Conservation (phyloP, 2,113 vertebrate genomes). For the Oryzias javanicus region DNA sequence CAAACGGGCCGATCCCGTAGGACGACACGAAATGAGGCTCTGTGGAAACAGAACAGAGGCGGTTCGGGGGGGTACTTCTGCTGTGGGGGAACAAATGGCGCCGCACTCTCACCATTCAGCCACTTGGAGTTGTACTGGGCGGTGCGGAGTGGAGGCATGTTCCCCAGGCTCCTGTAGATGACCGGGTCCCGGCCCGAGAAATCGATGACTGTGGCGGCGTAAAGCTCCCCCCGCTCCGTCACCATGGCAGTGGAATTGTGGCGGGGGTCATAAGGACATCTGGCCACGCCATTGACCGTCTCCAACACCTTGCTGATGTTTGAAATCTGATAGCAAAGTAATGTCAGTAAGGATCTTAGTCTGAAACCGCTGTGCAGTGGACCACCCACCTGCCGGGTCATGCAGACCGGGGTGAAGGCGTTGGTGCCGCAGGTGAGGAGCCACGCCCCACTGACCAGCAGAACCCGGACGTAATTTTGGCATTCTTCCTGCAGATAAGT, state of each 20-base stretch:
- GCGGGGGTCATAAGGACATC: slow-evolving; percentile 93
- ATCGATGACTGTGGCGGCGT: slow-evolving; percentile 94
- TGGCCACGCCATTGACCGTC: slow-evolving; percentile 91
- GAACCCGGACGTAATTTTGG: slow-evolving; percentile 94
- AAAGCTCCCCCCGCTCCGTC: slow-evolving; percentile 88
- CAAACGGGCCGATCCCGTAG: slow-evolving; percentile 91
- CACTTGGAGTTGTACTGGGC: slow-evolving; percentile 98
- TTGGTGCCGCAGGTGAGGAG: slow-evolving; percentile 94
- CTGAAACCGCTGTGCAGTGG: no score
- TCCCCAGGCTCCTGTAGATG: slow-evolving; percentile 91
- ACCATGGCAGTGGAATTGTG: slow-evolving; percentile 95
- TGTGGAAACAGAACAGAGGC: slow-evolving; percentile 38
- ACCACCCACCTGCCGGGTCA: slow-evolving; percentile 82
- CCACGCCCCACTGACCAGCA: slow-evolving; percentile 82
- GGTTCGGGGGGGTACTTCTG: background rate
- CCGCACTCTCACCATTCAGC: slow-evolving; percentile 84
- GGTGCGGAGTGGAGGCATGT: slow-evolving; percentile 87
- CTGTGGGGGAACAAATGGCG: rapidly evolving
- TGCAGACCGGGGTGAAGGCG: slow-evolving; percentile 88
- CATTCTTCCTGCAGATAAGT: slow-evolving; percentile 85
- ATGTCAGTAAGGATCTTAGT: background rate
- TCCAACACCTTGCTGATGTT: slow-evolving; percentile 87
- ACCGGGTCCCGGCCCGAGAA: slow-evolving; percentile 94
- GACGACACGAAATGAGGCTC: slow-evolving; percentile 95
- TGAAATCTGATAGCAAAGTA: slow-evolving; percentile 68